Percentiles rank a stretch among this genome's conserved stretches.
phyloP scores from a whole-genome alignment of 2,797 vertebrate species.

The Cygnus olor region DNA sequence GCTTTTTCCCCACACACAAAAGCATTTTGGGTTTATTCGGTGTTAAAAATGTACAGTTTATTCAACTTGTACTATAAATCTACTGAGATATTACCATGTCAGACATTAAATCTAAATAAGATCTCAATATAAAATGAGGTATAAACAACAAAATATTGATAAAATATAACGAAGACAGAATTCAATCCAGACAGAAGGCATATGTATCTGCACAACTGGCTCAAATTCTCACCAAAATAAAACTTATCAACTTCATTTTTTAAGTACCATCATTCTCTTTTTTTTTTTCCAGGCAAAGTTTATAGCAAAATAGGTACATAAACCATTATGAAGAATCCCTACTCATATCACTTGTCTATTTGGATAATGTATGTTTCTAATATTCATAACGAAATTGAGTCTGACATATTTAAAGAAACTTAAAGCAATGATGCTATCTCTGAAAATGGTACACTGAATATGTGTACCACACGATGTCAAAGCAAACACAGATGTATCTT shows the following conservation, averaged over 20 bases:
- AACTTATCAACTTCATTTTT: neutral
- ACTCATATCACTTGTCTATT: neutral
- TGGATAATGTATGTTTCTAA: neutral
- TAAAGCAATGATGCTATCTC: neutral
- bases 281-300: neutral
- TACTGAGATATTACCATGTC: neutral
- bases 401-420: neutral
- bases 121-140: neutral
- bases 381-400: neutral
- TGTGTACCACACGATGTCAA: neutral
- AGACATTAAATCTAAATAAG: neutral
- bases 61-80: neutral
- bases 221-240: neutral
- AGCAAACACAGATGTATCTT: neutral
- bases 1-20: neutral
- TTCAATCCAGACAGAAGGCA: neutral
- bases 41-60: neutral
- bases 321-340: neutral
- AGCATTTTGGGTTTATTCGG: neutral
- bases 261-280: neutral
- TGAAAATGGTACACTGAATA: neutral
- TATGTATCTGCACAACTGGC: neutral
- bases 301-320: neutral
- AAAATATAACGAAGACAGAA: constrained; percentile 16
- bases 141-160: constrained; percentile 39